These are phyloP conservation scores for Lochmaea crataegi DNA, from an alignment of 2,888 invertebrate species.

Conservation along the genomic window DNA sequence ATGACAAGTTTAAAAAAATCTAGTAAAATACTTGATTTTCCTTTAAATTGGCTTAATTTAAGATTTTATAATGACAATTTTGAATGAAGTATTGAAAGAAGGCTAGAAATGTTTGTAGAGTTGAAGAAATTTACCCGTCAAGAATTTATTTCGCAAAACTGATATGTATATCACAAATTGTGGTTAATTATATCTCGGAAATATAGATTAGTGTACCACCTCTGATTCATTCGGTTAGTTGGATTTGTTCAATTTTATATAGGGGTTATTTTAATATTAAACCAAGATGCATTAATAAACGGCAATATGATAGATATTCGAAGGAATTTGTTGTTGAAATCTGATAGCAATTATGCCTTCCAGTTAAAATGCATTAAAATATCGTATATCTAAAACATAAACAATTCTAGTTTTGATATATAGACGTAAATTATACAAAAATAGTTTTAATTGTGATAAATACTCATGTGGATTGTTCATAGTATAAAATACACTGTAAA, in stretches of 20 bases:
- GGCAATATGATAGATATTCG: constrained; percentile 33
- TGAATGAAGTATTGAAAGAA: too few relatives aligned
- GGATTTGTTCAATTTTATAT: not conserved
- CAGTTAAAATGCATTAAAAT: constrained; percentile 54
- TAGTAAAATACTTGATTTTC: too few relatives aligned
- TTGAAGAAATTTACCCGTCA: too few relatives aligned
- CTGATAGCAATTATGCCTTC: constrained; percentile 42
- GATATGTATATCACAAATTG: too few relatives aligned
- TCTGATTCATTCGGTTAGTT: not conserved
- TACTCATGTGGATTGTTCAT: not conserved
- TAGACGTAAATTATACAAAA: constrained; percentile 23
- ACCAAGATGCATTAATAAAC: not conserved
- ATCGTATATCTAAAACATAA: constrained; percentile 50
- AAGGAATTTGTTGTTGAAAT: constrained; percentile 52
- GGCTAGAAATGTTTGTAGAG: too few relatives aligned
- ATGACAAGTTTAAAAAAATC: too few relatives aligned
- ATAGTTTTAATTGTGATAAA: constrained; percentile 44
- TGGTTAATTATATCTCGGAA: too few relatives aligned
- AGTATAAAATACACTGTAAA: not conserved
- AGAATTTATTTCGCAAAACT: too few relatives aligned
- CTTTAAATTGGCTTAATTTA: too few relatives aligned
- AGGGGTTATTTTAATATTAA: not conserved
- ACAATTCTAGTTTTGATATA: constrained; percentile 45
- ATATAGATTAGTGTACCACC: too few relatives aligned
- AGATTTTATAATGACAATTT: too few relatives aligned